These are phyloP conservation scores for Ctenoplectra terminalis DNA, from an alignment of 1,140 invertebrate species.

Conservation along the genomic window DNA sequence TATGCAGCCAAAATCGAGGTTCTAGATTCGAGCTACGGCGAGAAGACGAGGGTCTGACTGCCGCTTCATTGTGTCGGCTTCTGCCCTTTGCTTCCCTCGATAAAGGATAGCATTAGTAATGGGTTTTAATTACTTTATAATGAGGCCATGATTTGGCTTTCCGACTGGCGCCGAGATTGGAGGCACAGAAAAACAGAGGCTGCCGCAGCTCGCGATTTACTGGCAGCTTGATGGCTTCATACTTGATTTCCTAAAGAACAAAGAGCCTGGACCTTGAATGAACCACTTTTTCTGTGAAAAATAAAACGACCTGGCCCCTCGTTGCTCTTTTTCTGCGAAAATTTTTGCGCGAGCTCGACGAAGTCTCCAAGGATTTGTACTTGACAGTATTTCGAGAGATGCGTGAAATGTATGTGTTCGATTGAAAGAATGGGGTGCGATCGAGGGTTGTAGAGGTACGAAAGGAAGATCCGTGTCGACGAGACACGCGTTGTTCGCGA, in stretches of 20 bases:
- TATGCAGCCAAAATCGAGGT: constrained; percentile 71
- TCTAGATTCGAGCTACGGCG: constrained; percentile 62
- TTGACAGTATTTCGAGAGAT: no score
- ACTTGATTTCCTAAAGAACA: constrained; percentile 62
- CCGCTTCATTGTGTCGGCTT: constrained; percentile 78
- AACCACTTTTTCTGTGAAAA: constrained; percentile 41
- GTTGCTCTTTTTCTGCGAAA: background rate
- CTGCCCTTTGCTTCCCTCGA: constrained; percentile 73
- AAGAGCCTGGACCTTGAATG: constrained; percentile 37
- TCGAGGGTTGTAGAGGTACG: background rate
- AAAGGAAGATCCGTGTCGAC: constrained; percentile 6
- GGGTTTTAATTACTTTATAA: constrained; percentile 84
- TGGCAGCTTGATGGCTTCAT: constrained; percentile 70
- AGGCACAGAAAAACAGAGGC: constrained; percentile 54
- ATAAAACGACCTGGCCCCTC: background rate
- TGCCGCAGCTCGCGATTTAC: constrained; percentile 55
- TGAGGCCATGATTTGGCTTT: constrained; percentile 81
- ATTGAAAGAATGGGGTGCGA: background rate
- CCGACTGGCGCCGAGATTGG: constrained; percentile 75
- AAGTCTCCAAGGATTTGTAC: background rate
- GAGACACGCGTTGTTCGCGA: constrained; percentile 74
- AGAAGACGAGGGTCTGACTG: constrained; percentile 81
- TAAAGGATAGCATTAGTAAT: constrained; percentile 83
- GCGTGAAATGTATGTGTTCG: no score
- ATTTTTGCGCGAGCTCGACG: no score